phyloP scores from a whole-genome alignment of 2,888 invertebrate species.

The Ephialtes manifestator region DNA sequence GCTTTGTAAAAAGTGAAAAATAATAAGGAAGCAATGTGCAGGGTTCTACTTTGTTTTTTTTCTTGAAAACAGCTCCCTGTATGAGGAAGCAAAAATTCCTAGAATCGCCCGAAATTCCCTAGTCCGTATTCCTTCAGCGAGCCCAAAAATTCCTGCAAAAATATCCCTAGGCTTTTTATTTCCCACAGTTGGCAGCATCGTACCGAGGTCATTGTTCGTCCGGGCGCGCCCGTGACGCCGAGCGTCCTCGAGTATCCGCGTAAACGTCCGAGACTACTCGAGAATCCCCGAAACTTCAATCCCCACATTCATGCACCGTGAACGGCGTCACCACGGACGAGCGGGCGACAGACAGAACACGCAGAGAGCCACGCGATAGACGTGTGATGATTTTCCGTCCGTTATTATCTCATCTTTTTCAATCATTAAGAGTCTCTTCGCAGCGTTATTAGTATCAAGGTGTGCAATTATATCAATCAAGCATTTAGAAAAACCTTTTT shows the following conservation, averaged over 20 bases:
- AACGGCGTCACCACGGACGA: conserved; percentile 63
- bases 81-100: too few relatives aligned
- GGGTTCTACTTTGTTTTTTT: too few relatives aligned
- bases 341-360: conserved; percentile 24
- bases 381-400: conserved; percentile 78
- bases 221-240: conserved; percentile 55
- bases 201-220: conserved; percentile 67
- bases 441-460: conserved; percentile 4
- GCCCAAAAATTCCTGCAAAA: conserved; percentile 39
- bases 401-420: conserved; percentile 72
- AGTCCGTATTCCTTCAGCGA: neutral
- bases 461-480: neutral
- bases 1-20: too few relatives aligned
- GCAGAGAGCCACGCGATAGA: conserved; percentile 73
- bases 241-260: conserved; percentile 52
- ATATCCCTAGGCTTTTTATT: neutral
- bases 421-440: conserved; percentile 70
- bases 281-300: conserved; percentile 29
- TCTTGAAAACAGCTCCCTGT: too few relatives aligned
- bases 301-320: conserved; percentile 39
- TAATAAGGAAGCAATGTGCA: too few relatives aligned
- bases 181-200: neutral
- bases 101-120: too few relatives aligned
- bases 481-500: conserved; percentile 6
- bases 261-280: conserved; percentile 53